Conservation (phyloP, 2,113 vertebrate species). For the Eonycteris spelaea region DNA sequence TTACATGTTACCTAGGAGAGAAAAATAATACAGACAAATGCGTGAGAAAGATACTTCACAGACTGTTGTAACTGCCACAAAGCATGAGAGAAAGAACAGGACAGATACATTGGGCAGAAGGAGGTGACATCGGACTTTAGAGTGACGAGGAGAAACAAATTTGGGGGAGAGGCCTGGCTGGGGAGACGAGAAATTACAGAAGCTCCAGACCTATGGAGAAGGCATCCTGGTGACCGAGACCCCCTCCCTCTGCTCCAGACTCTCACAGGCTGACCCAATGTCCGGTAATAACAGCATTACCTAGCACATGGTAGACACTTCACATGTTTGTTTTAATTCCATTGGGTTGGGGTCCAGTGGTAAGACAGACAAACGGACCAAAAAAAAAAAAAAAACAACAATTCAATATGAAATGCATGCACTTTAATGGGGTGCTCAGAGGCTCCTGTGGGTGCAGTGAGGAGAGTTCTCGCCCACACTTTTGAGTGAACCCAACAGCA, state of each 20-base stretch:
- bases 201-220: rapidly evolving
- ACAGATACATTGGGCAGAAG: too few relatives aligned
- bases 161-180: background rate
- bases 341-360: background rate
- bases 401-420: rapidly evolving
- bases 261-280: too few relatives aligned
- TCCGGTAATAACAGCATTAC: rapidly evolving
- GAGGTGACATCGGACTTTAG: background rate
- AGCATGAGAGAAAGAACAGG: background rate
- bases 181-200: too few relatives aligned
- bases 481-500: background rate
- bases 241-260: background rate
- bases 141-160: background rate
- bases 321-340: background rate
- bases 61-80: background rate
- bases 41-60: background rate
- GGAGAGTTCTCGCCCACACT: background rate
- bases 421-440: background rate
- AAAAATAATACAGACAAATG: background rate
- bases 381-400: background rate
- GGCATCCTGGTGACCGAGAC: rapidly evolving
- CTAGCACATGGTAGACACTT: background rate
- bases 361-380: background rate
- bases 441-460: rapidly evolving
- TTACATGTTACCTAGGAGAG: background rate